Base-by-base conservation (phyloP, 2,113 vertebrate species). In the Zapornia atra region DNA sequence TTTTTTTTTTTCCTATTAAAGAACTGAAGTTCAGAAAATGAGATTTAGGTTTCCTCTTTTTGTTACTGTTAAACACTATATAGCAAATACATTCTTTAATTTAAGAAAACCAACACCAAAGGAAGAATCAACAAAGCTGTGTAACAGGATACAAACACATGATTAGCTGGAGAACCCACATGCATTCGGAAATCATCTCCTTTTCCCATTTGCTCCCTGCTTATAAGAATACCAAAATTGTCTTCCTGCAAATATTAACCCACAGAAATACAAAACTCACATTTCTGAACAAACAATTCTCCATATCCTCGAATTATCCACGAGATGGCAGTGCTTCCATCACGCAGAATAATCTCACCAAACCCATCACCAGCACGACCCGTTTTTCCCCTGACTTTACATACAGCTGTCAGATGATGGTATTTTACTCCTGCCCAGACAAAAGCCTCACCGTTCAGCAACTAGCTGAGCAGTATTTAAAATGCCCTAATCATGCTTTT, bases 311-410 rank as follows among this genome's bases (percentile, higher is more conserved):
- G 3, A 65, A 72, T 26, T 53, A 66, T 31, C 97, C 97, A 97
- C 96, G 72, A 95, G 97, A 65, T 97, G 97, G 94, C 95, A 95
- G 84, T 91, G 65, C 50, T 92, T 72, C 64, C 82, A 93, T 33
- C 90, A 68, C 6, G 65, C 71, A 87, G 46, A 68, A 16, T 33
- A 70, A 78, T 5, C 71, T 57, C 53, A 56, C 21, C 81, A 56
- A 80, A 65, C 8, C 3, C 0, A 10, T 8, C 6, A 2, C 18
- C 6, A 1, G 5, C 14, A 33, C 33, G 56, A 25, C 19, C 44
- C 34, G 5, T 3, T n/a, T 53, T 40, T n/a, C 44, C 38, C 42
- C 25, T 56, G 40, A 13, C 15, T 26, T 13, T 8, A 36, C 17
- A 10, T 16, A 22, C 7, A 31, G 34, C 33, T 75, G 51, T 40